A percentile compares a stretch with the other conserved stretches of the same genome.
phyloP scores from a whole-genome alignment of 2,888 invertebrate genomes.

The Exocentrus adspersus region DNA sequence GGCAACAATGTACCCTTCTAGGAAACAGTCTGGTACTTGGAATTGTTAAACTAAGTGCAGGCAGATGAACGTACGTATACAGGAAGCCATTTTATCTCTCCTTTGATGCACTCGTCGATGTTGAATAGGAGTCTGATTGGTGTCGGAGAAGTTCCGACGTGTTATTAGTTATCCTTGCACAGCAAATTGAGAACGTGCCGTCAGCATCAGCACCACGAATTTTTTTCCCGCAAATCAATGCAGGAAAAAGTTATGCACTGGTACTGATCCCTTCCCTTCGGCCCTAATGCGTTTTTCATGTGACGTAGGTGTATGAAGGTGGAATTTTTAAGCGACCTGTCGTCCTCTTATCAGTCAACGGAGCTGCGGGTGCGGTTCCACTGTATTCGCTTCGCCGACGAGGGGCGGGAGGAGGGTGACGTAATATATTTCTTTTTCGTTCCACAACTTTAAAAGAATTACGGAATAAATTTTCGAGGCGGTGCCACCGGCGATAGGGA shows the following conservation, averaged over 20 bases:
- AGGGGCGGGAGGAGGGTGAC: slow-evolving; percentile 11
- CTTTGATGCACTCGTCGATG: slow-evolving; percentile 7
- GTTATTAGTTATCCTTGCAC: neutral
- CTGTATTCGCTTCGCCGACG: slow-evolving; percentile 12
- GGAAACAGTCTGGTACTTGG: neutral
- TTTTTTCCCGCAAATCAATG: neutral
- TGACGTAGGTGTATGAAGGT: slow-evolving; percentile 36
- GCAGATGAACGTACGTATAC: neutral
- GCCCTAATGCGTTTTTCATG: slow-evolving; percentile 42
- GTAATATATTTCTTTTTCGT: slow-evolving; percentile 27
- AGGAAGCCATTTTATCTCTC: slow-evolving; percentile 5
- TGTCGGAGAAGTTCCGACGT: slow-evolving; percentile 2
- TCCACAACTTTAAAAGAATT: slow-evolving; percentile 14
- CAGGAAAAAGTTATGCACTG: too few species aligned
- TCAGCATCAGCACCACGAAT: neutral
- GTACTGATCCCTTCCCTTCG: too few species aligned
- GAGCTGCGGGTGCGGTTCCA: slow-evolving; percentile 6
- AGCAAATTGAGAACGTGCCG: slow-evolving; percentile 7
- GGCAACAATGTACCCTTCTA: too few species aligned
- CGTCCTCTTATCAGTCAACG: slow-evolving; percentile 39
- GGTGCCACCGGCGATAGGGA: slow-evolving; percentile 4
- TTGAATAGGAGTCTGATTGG: slow-evolving; percentile 7
- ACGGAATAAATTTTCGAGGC: slow-evolving; percentile 21
- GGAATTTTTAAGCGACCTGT: slow-evolving; percentile 39
- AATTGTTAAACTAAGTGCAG: slow-evolving; percentile 5